phyloP scores from a whole-genome alignment of 2,113 vertebrate species.

The Centropristis striata region DNA sequence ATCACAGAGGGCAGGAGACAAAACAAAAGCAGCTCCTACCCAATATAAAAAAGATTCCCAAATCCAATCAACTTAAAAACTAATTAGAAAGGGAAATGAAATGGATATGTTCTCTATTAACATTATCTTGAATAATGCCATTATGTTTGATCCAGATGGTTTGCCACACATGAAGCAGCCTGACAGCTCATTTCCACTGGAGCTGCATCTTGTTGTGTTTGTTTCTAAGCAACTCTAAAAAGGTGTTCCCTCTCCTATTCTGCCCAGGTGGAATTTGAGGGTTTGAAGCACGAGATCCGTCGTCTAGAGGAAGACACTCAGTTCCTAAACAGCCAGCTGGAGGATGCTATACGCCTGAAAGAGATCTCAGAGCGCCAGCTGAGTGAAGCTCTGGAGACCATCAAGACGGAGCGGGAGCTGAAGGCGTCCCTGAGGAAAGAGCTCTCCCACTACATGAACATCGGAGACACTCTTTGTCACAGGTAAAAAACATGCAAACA shows the following conservation, averaged over 20 bases:
- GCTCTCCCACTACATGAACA: conserved; percentile 97
- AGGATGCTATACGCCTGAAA: conserved; percentile 96
- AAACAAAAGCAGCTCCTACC: conserved; percentile 10
- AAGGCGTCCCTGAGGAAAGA: conserved; percentile 97
- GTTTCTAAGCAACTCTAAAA: not conserved
- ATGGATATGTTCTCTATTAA: conserved; percentile 20
- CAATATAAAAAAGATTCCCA: conserved; percentile 23
- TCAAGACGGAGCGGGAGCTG: conserved; percentile 97
- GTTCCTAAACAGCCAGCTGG: conserved; percentile 97
- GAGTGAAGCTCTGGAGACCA: conserved; percentile 94
- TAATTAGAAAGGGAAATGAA: conserved; percentile 39
- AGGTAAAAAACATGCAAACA: conserved; percentile 54
- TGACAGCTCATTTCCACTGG: not conserved
- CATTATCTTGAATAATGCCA: conserved; percentile 21
- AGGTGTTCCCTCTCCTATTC: conserved; percentile 7
- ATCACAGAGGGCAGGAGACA: conserved; percentile 19
- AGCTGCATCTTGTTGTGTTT: not conserved
- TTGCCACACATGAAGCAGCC: conserved; percentile 8
- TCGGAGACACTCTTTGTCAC: conserved; percentile 90
- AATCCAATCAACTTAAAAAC: conserved; percentile 43
- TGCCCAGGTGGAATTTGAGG: conserved; percentile 97
- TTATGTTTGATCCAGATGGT: conserved; percentile 3
- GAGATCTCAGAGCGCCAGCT: conserved; percentile 97
- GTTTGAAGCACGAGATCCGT: conserved; percentile 97
- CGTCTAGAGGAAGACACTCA: conserved; percentile 96